A percentile compares a stretch with the other conserved stretches of the same genome.
Evolutionary conservation across 2,888 invertebrate genomes (phyloP).

Genomic region (Nemurella pictetii): DNA sequence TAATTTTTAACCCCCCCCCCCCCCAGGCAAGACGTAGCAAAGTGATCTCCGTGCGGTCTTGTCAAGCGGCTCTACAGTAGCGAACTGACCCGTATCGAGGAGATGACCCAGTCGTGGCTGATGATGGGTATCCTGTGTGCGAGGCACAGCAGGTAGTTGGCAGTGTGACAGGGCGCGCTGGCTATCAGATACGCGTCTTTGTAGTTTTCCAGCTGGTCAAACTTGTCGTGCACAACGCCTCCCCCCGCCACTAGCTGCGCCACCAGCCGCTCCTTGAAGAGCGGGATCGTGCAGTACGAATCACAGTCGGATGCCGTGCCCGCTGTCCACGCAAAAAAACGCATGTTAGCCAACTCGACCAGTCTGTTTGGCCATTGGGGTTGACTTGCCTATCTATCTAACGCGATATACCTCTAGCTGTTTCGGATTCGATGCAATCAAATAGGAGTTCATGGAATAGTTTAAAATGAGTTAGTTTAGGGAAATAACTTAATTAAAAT

Average conservation of each 20-base stretch:
- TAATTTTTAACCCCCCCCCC: too few species aligned
- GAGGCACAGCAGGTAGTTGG: constrained; percentile 73
- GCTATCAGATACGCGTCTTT: constrained; percentile 63
- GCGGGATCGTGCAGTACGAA: constrained; percentile 50
- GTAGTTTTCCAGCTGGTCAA: constrained; percentile 57
- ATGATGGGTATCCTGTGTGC: constrained; percentile 67
- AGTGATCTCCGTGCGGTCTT: too few species aligned
- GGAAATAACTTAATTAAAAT: too few species aligned
- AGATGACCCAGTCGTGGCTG: constrained; percentile 72
- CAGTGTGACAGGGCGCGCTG: constrained; percentile 71
- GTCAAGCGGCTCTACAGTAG: too few species aligned
- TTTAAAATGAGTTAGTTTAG: too few species aligned
- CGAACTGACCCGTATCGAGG: neutral
- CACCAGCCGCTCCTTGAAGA: constrained; percentile 60
- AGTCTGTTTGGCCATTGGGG: too few species aligned
- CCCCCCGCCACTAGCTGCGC: constrained; percentile 65
- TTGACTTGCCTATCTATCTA: too few species aligned
- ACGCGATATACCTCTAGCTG: too few species aligned
- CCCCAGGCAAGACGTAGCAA: too few species aligned
- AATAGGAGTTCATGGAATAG: too few species aligned
- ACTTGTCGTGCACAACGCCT: constrained; percentile 61
- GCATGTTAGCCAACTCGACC: neutral
- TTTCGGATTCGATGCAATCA: too few species aligned
- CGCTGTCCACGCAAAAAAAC: neutral
- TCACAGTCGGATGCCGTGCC: neutral